Evolutionary conservation across 37 sponge, comb jelly and placozoan species (phyloP), one percentile per base, ranked within the genome.

Genomic region (Crambe crambe): DNA sequence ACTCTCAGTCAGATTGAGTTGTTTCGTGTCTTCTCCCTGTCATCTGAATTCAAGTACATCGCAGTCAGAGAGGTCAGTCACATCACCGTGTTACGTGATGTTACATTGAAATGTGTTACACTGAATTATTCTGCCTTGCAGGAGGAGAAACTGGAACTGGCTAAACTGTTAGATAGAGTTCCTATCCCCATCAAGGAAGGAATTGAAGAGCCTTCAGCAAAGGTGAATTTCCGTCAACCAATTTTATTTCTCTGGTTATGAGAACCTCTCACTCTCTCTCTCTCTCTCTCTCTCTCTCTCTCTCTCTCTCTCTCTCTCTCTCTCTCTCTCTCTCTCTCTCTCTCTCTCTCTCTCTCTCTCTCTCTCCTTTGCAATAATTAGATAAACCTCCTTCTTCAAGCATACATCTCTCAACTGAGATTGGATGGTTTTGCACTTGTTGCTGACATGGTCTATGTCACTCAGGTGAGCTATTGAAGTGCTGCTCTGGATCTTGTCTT

Each of bases 171-270:
- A 32, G 99, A 98, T 21, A 73, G 92, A 47, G 97, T 96, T 18
- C 99, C 99, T 29, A 94, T 98, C 26, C 99, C 99, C 3, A 86
- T 98, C 89, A 98, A 98, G 69, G 99, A 98, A 70, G 85, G 97
- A 56, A 94, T 91, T 22, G 99, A 98, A 58, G 99, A 98, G 59
- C 93, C 99, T 62, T 96, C 93, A 87, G 99, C 97, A 9, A 98
- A 98, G 78, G 97, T 94, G 41, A 31, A 67, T 39, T 10, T 20
- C n/a, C n/a, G n/a, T n/a, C n/a, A n/a, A 18, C 6, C n/a, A n/a
- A n/a, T n/a, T n/a, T n/a, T n/a, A n/a, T 31, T 2, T 32, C 56
- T 38, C 9, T n/a, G n/a, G n/a, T n/a, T n/a, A n/a, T n/a, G n/a
- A n/a, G n/a, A n/a, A n/a, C n/a, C n/a, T n/a, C 41, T 37, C 37